Conservation (phyloP, 2,113 vertebrate genomes). For the Bombycilla garrulus region DNA sequence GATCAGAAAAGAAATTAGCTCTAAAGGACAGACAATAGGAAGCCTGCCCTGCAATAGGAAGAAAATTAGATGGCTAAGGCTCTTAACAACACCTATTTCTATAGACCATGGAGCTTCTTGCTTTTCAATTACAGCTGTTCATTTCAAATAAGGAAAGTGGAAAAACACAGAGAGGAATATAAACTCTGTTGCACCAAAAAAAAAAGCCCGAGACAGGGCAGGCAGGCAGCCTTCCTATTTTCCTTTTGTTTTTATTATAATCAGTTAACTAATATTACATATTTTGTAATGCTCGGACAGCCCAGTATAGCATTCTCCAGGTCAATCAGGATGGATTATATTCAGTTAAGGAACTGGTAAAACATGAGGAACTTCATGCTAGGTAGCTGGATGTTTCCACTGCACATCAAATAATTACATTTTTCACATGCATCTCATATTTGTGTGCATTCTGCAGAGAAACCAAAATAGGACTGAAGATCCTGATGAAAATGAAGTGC, state of each 20-base stretch:
- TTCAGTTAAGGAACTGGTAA: neutral
- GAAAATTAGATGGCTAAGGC: constrained; percentile 81
- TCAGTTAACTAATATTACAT: constrained; percentile 62
- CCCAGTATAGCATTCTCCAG: neutral
- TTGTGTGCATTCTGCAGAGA: constrained; percentile 29
- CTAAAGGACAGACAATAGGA: constrained; percentile 82
- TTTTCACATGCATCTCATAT: neutral
- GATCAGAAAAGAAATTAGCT: constrained; percentile 85
- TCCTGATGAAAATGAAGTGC: neutral
- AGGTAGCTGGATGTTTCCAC: constrained; percentile 32
- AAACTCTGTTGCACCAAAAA: constrained; percentile 72
- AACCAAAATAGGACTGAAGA: neutral
- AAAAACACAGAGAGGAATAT: constrained; percentile 73
- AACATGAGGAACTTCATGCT: neutral
- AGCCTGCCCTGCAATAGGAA: constrained; percentile 82
- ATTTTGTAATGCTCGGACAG: constrained; percentile 41
- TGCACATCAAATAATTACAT: constrained; percentile 5
- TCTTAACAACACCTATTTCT: constrained; percentile 86
- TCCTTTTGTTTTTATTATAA: constrained; percentile 62
- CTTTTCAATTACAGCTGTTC: constrained; percentile 87
- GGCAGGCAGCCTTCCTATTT: constrained; percentile 9
- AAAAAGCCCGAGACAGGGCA: constrained; percentile 20
- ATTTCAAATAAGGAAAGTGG: constrained; percentile 77
- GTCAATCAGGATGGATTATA: neutral
- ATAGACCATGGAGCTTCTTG: constrained; percentile 79